Evolutionary conservation across 2,888 invertebrate genomes (phyloP).

Genomic region (Xylophagus ater): DNA sequence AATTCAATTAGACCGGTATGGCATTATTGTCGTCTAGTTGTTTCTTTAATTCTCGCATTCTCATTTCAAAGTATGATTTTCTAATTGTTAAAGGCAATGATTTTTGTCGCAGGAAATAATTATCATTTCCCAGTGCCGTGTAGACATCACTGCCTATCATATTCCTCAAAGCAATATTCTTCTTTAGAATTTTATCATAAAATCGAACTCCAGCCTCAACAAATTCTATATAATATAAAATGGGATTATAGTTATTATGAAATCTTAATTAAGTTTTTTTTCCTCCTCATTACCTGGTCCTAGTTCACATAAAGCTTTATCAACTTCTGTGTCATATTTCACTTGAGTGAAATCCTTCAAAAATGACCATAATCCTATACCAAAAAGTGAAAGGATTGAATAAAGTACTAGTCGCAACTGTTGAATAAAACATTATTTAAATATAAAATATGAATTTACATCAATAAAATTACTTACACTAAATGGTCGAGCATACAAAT

Average conservation of each 20-base stretch:
- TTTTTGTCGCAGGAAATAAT: slow-evolving; percentile 52
- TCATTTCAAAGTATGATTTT: slow-evolving; percentile 52
- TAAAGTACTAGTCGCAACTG: slow-evolving; percentile 43
- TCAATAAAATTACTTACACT: slow-evolving; percentile 23
- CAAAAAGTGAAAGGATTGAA: slow-evolving; percentile 45
- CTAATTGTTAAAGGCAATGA: slow-evolving; percentile 53
- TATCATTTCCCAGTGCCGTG: slow-evolving; percentile 58
- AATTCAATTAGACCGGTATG: not conserved
- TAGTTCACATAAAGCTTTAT: slow-evolving; percentile 48
- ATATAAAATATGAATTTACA: not conserved
- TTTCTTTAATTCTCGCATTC: slow-evolving; percentile 35
- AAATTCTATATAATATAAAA: slow-evolving; percentile 36
- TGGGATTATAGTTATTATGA: not conserved
- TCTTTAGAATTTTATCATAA: slow-evolving; percentile 58
- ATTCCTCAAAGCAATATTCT: slow-evolving; percentile 60
- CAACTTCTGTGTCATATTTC: slow-evolving; percentile 50
- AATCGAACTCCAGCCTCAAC: slow-evolving; percentile 63
- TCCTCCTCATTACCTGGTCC: slow-evolving; percentile 33
- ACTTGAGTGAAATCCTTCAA: slow-evolving; percentile 54
- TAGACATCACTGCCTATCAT: slow-evolving; percentile 54
- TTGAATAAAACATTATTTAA: not conserved
- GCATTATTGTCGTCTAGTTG: slow-evolving; percentile 5
- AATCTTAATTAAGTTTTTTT: not conserved
- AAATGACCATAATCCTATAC: slow-evolving; percentile 49
- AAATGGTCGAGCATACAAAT: slow-evolving; percentile 46